Conservation (phyloP, 23 tunicate genomes). For the Diplosoma virens region DNA sequence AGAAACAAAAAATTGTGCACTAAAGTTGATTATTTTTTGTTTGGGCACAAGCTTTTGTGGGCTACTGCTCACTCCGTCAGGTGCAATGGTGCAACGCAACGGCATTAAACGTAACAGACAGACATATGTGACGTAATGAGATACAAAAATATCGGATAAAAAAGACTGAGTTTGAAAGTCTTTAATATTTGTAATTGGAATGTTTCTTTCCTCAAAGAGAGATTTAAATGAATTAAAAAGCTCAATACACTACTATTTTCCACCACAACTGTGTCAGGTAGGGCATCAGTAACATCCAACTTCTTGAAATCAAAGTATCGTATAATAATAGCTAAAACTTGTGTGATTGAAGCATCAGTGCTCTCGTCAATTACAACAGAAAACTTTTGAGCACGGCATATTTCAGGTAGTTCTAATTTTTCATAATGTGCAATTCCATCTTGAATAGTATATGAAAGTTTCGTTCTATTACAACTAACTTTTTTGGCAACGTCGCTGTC, state of each 20-base stretch:
- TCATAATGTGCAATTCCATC: slow-evolving; percentile 9
- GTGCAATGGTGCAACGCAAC: no score
- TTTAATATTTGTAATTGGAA: slow-evolving; percentile 5
- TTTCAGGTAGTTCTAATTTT: neutral
- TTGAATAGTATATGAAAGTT: neutral
- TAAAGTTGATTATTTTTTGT: no score
- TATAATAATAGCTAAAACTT: slow-evolving; percentile 9
- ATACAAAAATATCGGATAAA: no score
- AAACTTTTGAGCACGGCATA: neutral
- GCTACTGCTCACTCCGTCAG: no score
- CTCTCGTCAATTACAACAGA: slow-evolving; percentile 9
- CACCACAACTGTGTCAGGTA: neutral
- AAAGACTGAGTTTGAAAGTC: no score
- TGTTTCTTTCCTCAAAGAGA: neutral
- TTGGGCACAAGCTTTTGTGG: no score
- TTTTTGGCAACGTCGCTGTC: no score
- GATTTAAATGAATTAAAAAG: neutral
- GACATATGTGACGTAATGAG: no score
- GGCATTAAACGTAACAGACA: no score
- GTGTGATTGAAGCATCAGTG: slow-evolving; percentile 10
- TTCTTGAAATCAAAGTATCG: neutral
- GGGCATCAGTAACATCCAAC: neutral
- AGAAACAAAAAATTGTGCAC: neutral
- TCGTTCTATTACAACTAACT: neutral
- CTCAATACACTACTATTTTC: neutral